A percentile compares a stretch with the other conserved stretches of the same genome.
phyloP scores from a whole-genome alignment of 2,888 invertebrate genomes.

The Allacma fusca region DNA sequence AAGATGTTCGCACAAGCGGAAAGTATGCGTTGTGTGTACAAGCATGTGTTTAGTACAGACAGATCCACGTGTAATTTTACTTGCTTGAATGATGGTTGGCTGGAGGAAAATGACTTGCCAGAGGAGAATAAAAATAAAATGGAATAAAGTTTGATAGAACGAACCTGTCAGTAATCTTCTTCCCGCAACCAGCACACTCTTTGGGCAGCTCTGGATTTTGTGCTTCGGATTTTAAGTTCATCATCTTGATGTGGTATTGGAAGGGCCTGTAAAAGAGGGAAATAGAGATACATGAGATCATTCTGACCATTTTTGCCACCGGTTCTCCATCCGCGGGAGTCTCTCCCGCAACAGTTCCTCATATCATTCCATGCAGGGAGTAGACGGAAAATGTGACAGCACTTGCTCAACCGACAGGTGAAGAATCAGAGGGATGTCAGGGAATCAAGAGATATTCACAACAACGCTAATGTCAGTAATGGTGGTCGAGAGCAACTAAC shows the following conservation, averaged over 20 bases:
- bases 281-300: neutral
- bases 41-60: no score
- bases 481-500: no score
- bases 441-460: slow-evolving; percentile 9
- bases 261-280: neutral
- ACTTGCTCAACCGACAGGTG: neutral
- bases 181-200: slow-evolving; percentile 86
- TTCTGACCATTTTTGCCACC: neutral
- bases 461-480: neutral
- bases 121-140: slow-evolving; percentile 23
- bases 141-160: slow-evolving; percentile 34
- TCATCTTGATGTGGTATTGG: slow-evolving; percentile 44
- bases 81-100: neutral
- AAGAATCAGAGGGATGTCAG: neutral
- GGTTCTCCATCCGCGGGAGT: no score
- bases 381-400: neutral
- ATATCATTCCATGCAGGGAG: neutral
- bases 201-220: slow-evolving; percentile 64
- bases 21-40: no score
- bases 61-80: no score
- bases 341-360: neutral
- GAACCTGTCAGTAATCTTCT: slow-evolving; percentile 82
- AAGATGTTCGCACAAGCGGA: no score
- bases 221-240: slow-evolving; percentile 60
- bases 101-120: slow-evolving; percentile 3